Conservation (phyloP, 37 sponge, comb jelly and placozoan genomes). For the Hormiphora californensis region DNA sequence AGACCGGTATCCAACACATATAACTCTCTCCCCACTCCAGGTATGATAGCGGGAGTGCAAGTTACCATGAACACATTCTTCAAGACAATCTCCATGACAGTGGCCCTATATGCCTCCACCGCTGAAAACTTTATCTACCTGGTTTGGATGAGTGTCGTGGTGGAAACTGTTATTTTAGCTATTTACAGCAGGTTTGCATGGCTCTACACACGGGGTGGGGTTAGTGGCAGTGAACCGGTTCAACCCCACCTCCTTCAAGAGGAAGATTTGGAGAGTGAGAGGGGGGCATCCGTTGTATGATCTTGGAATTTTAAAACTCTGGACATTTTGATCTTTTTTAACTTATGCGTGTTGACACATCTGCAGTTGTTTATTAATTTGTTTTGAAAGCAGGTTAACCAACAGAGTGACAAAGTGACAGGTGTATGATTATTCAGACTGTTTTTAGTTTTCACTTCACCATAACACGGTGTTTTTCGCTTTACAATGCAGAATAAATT, state of each 20-base stretch:
- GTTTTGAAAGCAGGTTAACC: too few relatives aligned
- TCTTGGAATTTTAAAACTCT: too few relatives aligned
- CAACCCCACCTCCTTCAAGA: background rate
- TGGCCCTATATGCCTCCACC: background rate
- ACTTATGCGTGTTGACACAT: too few relatives aligned
- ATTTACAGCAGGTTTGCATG: background rate
- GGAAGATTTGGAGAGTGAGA: background rate
- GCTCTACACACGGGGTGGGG: background rate
- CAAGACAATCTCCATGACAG: constrained; percentile 1
- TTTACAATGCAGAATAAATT: too few relatives aligned
- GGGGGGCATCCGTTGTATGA: background rate
- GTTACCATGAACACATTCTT: constrained; percentile 9
- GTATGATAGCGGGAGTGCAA: constrained; percentile 2
- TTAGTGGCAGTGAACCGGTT: background rate
- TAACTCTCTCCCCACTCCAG: too few relatives aligned
- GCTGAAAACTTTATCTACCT: background rate
- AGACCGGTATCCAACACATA: too few relatives aligned
- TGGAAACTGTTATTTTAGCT: background rate
- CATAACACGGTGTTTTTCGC: too few relatives aligned
- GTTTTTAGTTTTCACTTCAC: too few relatives aligned
- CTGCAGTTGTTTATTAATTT: too few relatives aligned
- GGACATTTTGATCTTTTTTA: too few relatives aligned
- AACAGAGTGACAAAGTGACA: too few relatives aligned
- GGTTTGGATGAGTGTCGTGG: background rate
- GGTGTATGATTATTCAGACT: too few relatives aligned